Evolutionary conservation across 2,888 invertebrate genomes (phyloP).

Genomic region (Pseudolycoriella hygida): DNA sequence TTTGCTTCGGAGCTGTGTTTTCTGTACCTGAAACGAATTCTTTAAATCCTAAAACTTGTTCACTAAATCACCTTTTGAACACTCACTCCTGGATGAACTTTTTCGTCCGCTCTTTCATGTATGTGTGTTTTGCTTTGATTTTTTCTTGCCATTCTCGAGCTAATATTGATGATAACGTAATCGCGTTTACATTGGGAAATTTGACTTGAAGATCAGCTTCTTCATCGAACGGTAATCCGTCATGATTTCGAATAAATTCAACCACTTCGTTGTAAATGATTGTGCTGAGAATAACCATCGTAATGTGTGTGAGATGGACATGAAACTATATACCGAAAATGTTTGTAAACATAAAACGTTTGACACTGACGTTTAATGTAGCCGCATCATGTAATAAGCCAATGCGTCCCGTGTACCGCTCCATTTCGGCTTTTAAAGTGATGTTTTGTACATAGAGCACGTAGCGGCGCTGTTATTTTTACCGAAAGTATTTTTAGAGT

Average conservation of each 20-base stretch:
- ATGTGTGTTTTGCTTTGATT: constrained; percentile 44
- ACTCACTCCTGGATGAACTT: constrained; percentile 33
- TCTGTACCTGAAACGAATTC: constrained; percentile 1
- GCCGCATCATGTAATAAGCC: too few relatives aligned
- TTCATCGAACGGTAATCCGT: constrained; percentile 39
- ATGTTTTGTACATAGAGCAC: too few relatives aligned
- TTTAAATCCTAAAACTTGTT: neutral
- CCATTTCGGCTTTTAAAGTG: too few relatives aligned
- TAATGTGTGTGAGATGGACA: neutral
- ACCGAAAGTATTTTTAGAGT: too few relatives aligned
- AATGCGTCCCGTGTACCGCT: too few relatives aligned
- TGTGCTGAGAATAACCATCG: constrained; percentile 11
- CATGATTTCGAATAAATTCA: constrained; percentile 35
- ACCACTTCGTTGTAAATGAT: constrained; percentile 34
- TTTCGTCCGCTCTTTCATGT: constrained; percentile 36
- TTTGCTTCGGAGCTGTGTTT: neutral
- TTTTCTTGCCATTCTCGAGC: constrained; percentile 43
- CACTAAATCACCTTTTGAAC: neutral
- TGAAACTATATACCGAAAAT: neutral
- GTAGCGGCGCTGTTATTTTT: too few relatives aligned
- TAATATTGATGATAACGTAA: constrained; percentile 52
- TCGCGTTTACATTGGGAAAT: constrained; percentile 36
- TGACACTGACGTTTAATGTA: too few relatives aligned
- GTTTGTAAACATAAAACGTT: too few relatives aligned
- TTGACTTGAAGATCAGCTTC: constrained; percentile 37